phyloP scores from a whole-genome alignment of 2,797 vertebrate species.

The Meda fulgida region DNA sequence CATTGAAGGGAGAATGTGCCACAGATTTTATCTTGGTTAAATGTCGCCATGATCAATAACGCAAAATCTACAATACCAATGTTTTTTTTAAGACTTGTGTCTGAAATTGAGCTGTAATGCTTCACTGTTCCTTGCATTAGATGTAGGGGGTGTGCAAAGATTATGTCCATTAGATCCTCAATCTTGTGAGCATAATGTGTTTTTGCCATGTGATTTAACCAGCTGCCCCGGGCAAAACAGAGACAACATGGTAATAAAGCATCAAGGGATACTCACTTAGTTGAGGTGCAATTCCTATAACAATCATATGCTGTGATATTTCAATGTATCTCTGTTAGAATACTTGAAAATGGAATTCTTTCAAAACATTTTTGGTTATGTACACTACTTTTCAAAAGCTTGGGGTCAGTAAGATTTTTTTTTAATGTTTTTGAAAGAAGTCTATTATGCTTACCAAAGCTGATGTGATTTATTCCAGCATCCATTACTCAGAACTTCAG shows the following conservation, averaged over 20 bases:
- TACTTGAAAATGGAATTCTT: background rate
- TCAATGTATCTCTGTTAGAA: background rate
- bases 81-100: conserved; percentile 18
- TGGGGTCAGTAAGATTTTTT: background rate
- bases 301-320: background rate
- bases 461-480: background rate
- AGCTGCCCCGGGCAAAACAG: conserved; percentile 55
- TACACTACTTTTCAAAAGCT: background rate
- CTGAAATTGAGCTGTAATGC: conserved; percentile 42
- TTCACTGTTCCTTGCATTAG: conserved; percentile 33
- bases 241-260: conserved; percentile 60
- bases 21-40: conserved; percentile 22
- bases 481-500: background rate
- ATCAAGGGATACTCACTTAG: conserved; percentile 13
- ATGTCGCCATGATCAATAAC: conserved; percentile 17
- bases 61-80: conserved; percentile 10
- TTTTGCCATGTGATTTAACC: conserved; percentile 65
- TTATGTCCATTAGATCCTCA: conserved; percentile 75
- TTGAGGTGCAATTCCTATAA: background rate
- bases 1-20: conserved; percentile 7
- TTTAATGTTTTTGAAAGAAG: background rate
- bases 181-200: conserved; percentile 78
- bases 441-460: background rate
- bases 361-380: background rate
- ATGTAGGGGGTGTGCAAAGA: conserved; percentile 53